Evolutionary conservation across 2,888 invertebrate genomes (phyloP).

Genomic region (Caenorhabditis wallacei): DNA sequence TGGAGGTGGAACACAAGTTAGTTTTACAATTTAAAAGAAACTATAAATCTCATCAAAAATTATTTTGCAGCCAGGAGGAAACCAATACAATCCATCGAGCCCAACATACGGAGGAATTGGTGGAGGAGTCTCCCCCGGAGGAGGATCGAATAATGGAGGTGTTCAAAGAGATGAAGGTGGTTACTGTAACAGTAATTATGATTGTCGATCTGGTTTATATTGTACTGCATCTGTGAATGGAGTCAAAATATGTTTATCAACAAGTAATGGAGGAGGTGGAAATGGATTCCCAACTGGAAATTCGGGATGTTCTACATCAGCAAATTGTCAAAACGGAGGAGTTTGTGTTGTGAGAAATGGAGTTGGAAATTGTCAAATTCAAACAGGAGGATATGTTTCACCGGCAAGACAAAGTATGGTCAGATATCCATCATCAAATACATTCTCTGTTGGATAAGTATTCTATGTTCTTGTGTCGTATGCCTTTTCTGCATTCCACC

Average conservation of each 20-base stretch:
- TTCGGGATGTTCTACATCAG: conserved; percentile 32
- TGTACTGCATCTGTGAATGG: conserved; percentile 61
- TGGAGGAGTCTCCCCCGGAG: conserved; percentile 44
- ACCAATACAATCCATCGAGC: conserved; percentile 36
- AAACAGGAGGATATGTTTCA: conserved; percentile 54
- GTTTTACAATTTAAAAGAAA: not conserved
- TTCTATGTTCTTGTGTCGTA: conserved; percentile 15
- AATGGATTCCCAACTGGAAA: conserved; percentile 13
- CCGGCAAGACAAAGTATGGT: conserved; percentile 63
- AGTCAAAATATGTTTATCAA: conserved; percentile 58
- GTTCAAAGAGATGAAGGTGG: conserved; percentile 39
- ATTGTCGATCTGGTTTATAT: conserved; percentile 46
- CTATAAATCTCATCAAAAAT: not conserved
- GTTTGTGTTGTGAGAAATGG: conserved; percentile 51
- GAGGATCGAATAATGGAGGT: conserved; percentile 21
- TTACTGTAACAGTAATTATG: conserved; percentile 48
- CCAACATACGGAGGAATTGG: conserved; percentile 40
- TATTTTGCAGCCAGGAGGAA: conserved; percentile 49
- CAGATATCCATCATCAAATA: conserved; percentile 46
- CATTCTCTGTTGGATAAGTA: conserved; percentile 37
- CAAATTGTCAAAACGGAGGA: conserved; percentile 25
- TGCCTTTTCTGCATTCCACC: conserved; percentile 1
- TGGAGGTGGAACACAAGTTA: conserved; percentile 59
- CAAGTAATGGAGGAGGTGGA: conserved; percentile 37
- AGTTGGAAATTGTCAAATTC: conserved; percentile 52